These are phyloP conservation scores for Pholis gunnellus DNA, from an alignment of 2,113 vertebrate species.

Conservation along the genomic window DNA sequence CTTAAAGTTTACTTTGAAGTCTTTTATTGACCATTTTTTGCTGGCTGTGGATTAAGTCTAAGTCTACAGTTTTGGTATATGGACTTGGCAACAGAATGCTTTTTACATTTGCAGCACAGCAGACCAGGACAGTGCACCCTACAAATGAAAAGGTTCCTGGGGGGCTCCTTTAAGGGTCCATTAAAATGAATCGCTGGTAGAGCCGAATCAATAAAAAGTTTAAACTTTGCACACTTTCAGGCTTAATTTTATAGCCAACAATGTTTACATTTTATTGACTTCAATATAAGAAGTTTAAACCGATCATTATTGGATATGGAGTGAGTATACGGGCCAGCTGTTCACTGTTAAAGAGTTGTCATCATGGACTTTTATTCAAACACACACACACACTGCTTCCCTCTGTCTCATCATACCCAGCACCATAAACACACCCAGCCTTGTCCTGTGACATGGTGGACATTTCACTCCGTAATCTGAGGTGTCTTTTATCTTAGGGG, in stretches of 20 bases:
- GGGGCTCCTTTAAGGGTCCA: background rate
- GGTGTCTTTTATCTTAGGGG: conserved; percentile 18
- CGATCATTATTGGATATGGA: background rate
- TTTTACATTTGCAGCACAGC: conserved; percentile 24
- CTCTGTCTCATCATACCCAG: background rate
- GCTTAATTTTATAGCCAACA: background rate
- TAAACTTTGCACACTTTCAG: background rate
- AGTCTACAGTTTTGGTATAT: conserved; percentile 32
- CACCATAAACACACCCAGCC: conserved; percentile 2
- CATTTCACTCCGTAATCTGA: conserved; percentile 5
- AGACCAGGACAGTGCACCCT: conserved; percentile 6
- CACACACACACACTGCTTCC: background rate
- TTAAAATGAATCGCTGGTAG: background rate
- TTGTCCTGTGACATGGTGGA: conserved; percentile 11
- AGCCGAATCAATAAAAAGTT: background rate
- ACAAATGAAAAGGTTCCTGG: background rate
- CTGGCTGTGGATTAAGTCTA: conserved; percentile 51
- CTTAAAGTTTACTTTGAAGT: conserved; percentile 33
- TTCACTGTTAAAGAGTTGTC: conserved; percentile 9
- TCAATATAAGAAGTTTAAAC: background rate
- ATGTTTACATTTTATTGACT: background rate
- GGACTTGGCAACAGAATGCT: conserved; percentile 4
- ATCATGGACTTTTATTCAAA: conserved; percentile 4
- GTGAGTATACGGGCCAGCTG: background rate
- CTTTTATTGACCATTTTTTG: conserved; percentile 31